Evolutionary conservation across 2,888 invertebrate genomes (phyloP), one percentile per base, ranked within the genome.

Genomic region (Shargacucullia verbasci): DNA sequence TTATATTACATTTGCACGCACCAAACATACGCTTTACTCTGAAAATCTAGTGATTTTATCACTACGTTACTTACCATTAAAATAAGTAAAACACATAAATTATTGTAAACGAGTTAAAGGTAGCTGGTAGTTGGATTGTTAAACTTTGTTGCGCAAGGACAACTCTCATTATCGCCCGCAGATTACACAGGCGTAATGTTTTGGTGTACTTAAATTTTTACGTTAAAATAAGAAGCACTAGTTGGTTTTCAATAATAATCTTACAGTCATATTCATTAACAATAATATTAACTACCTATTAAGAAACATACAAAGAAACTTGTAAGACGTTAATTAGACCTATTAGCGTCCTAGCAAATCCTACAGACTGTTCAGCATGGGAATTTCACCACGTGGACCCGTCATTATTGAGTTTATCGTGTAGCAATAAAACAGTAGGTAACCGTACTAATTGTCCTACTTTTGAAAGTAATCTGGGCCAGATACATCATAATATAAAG

Each of bases 1-100:
- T 77, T 71, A 77, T 79, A 70, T 73, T 54, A 75, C 74, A 71
- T 73, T 74, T 69, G 65, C 74, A 69, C 69, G 68, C 58, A 68
- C 56, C 50, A 45, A 64, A 73, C 45, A 56, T 64, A 15, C 61
- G 49, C 53, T 47, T 64, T 61, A 55, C 58, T 58, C 44, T 39
- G 50, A 49, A 59, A 59, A 37, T 29, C 39, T 47, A 40, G 46
- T 60, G 66, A 70, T 60, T 64, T 66, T 60, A 59, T 54, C 52
- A 66, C 54, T 54, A 35, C 33, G 37, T 39, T 13, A 45, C 13
- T 50, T 53, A 39, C 46, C 14, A 34, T 50, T 41, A 31, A 48
- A 53, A 13, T 44, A 35, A 38, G 43, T 44, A 45, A 56, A 56
- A 35, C 31, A 29, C 39, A 41, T 48, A 27, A 10, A 39, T 6